phyloP scores from a whole-genome alignment of 30 jellyfish, hydroid and myxozoan genomes.

The Hydractinia echinata region DNA sequence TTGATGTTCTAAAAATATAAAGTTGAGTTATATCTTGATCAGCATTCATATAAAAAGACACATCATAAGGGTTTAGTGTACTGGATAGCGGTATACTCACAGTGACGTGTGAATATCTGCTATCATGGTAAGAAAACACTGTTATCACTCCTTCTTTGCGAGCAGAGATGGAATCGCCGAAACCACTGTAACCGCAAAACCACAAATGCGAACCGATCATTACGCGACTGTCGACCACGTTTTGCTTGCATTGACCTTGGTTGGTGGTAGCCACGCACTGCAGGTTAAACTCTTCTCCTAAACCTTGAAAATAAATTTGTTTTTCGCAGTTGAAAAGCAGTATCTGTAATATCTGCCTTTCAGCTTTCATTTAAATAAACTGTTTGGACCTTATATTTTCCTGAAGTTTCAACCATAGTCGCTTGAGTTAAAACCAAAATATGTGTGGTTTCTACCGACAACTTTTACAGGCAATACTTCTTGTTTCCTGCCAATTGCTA shows the following conservation, averaged over 20 bases:
- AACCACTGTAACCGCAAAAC: conserved; percentile 63
- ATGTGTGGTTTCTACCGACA: no score
- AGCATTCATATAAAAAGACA: not conserved
- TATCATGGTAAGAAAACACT: conserved; percentile 69
- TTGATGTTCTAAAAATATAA: conserved; percentile 40
- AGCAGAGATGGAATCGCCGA: conserved; percentile 18
- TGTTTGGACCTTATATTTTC: no score
- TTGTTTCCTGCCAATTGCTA: no score
- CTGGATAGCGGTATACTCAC: conserved; percentile 24
- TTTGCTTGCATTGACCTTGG: conserved; percentile 15
- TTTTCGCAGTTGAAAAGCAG: no score
- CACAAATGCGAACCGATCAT: conserved; percentile 81
- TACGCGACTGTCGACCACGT: conserved; percentile 48
- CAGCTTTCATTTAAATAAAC: no score
- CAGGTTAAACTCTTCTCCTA: conserved; percentile 57
- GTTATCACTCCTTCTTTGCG: conserved; percentile 50
- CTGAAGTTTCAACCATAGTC: no score
- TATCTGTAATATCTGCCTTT: no score
- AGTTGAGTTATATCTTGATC: not conserved
- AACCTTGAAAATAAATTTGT: conserved; percentile 31
- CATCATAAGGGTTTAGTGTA: not conserved
- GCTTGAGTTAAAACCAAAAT: no score
- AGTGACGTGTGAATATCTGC: conserved; percentile 53
- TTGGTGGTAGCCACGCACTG: conserved; percentile 56
- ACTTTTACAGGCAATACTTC: no score